Evolutionary conservation across 2,113 vertebrate genomes (phyloP), one percentile per base, ranked within the genome.

Genomic region (Trematomus loennbergii): DNA sequence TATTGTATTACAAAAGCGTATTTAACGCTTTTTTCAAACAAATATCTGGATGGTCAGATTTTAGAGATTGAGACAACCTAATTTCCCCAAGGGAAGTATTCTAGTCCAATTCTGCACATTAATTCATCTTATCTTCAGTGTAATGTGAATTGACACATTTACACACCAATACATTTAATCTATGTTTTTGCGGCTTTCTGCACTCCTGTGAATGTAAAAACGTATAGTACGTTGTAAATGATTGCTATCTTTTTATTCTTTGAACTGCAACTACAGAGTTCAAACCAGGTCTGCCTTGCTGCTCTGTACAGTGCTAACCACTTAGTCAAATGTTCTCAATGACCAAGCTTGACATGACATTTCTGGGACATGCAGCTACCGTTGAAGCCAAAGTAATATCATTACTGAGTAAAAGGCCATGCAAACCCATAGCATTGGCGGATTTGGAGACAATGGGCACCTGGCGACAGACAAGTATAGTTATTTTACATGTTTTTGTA

Each of bases 261-360:
- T 49, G 12, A 5, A 20, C 61, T 29, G 17, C 10, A 55, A 25
- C 49, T 45, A n/a, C 33, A 33, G 40, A 20, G 18, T 43, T 29
- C 17, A 69, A 18, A 18, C 49, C 15, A 20, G 0, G 66, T 43
- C 22, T 55, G 12, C 72, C n/a, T 46, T 36, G 10, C 67, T 50
- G 20, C 22, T 18, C 65, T 43, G 69, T 78, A 54, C 78, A 54
- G 69, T 1, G 58, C 52, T 63, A 48, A 78, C 50, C n/a, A 48
- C 36, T 13, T 53, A 40, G 18, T 73, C 55, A 43, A 68, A 40
- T 49, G 9, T 18, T 72, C 36, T 55, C 48, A 68, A n/a, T 43
- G 63, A 61, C 54, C 64, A 61, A 13, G 45, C 15, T 52, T 45
- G 70, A 75, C 59, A 33, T 40, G 59, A 79, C 82, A 75, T 71